phyloP scores from a whole-genome alignment of 2,888 invertebrate species.

The Glaucopsyche alexis region DNA sequence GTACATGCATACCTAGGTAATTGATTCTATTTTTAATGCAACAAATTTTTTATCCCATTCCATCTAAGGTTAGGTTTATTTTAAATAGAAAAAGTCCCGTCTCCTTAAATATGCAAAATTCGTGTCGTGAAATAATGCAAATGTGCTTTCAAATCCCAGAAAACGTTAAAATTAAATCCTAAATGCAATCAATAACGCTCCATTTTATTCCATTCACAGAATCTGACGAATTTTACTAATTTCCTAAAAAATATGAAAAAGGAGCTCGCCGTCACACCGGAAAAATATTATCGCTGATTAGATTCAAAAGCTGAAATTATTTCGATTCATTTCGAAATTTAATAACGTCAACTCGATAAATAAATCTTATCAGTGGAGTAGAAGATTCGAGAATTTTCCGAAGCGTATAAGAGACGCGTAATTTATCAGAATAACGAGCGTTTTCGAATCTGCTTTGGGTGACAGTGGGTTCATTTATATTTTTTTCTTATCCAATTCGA shows the following conservation, averaged over 20 bases:
- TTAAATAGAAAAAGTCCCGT: too few species aligned
- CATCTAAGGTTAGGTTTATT: too few species aligned
- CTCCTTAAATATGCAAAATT: too few species aligned
- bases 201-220: constrained; percentile 46
- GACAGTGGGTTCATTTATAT: constrained; percentile 75
- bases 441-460: constrained; percentile 73
- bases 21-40: neutral
- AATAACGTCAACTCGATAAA: constrained; percentile 27
- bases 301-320: constrained; percentile 18
- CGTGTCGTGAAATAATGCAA: neutral
- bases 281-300: constrained; percentile 24
- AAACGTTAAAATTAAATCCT: neutral
- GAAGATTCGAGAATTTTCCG: constrained; percentile 37
- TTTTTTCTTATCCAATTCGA: constrained; percentile 71
- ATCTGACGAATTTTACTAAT: constrained; percentile 39
- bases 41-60: neutral
- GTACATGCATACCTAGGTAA: neutral
- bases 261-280: constrained; percentile 13
- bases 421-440: constrained; percentile 76
- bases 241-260: constrained; percentile 17
- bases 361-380: constrained; percentile 28
- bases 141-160: neutral
- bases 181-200: neutral
- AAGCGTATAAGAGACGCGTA: constrained; percentile 61
- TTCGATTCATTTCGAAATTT: constrained; percentile 27